Evolutionary conservation across 2,113 vertebrate genomes (phyloP), one percentile per base, ranked within the genome.

Genomic region (Eidolon helvum): DNA sequence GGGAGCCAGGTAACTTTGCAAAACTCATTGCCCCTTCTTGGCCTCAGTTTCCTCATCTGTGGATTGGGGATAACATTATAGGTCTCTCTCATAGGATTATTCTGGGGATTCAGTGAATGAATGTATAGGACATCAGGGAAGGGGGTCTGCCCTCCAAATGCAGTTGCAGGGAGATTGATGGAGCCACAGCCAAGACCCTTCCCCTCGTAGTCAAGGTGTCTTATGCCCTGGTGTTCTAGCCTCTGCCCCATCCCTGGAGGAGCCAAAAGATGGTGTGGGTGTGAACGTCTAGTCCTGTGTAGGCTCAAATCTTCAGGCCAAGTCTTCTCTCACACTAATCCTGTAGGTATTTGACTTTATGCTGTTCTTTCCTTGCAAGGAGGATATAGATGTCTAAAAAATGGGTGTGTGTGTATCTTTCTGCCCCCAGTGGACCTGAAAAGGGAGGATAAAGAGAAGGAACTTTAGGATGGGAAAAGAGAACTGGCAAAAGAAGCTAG

Each of bases 31-130:
- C 11, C 48, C 38, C 35, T 74, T 72, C 40, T 74, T 66, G 83
- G 65, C 84, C 96, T 92, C 74, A 77, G 63, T 96, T 65, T 96
- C 63, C 48, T 65, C 40, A 68, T 63, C 72, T 95, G 59, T 1
- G 14, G 45, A 75, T 21, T 66, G 35, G 65, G 74, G 48, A 40
- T 71, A 26, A 77, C 4, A 19, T 48, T n/a, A 43, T 15, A 71
- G 45, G 11, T 43, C 10, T 88, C 18, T 63, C 35, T 72, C 53
- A 2, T 33, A 43, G 48, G 82, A 4, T 45, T 6, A 3, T 68
- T 21, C 28, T 40, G 57, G 48, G 14, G 79, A 79, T 22, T 65
- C 50, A 16, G 63, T 11, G 77, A 68, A 38, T 69, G 24, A 18
- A 14, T 21, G 8, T 26, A 3, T 4, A 12, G 53, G 50, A 43